Base-by-base conservation (phyloP, 2,888 invertebrate genomes). In the Himalopsyche tibetana region DNA sequence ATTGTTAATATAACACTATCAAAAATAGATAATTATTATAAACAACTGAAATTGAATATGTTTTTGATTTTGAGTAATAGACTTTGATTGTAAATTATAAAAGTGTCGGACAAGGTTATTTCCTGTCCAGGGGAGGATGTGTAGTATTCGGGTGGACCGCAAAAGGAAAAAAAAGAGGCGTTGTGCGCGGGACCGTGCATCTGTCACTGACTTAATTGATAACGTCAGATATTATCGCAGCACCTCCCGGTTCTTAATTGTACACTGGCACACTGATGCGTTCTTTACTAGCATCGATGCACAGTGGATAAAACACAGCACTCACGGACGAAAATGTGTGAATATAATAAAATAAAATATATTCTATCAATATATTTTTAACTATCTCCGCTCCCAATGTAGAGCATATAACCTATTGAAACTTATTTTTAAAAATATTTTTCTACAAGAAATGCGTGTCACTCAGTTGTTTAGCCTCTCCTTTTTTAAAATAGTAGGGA, bases 241-340 rank as follows among this genome's bases (percentile, higher is more conserved):
- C 84, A 84, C 87, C 88, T 87, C 88, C 87, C 87, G 87, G 80
- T 87, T 88, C 88, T 88, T 88, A 88, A 88, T 88, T 88, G 86
- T 87, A 85, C 85, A 80, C 82, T 82, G 74, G 82, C 87, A 84
- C 84, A 36, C 28, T 36, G 74, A 74, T 74, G 74, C 74, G 36
- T 74, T 74, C 36, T 74, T 74, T 12, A 74, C 74, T 36, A 74
- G 15, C 36, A 6, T 36, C 74, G 36, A 28, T 36, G 36, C 74
- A 74, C 19, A 74, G 74, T 74, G 74, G 74, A 28, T 74, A 74
- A 74, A 74, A 74, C 38, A 74, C 5, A 74, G 4, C 51, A 51
- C 51, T 51, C 51, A 15, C 51, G 15, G 51, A 4, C 15, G 15
- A 51, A 51, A 51, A 51, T 9, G 28, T 28, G 28, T 28, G 28